phyloP scores from a whole-genome alignment of 2,113 vertebrate species.

The Falco punctatus region DNA sequence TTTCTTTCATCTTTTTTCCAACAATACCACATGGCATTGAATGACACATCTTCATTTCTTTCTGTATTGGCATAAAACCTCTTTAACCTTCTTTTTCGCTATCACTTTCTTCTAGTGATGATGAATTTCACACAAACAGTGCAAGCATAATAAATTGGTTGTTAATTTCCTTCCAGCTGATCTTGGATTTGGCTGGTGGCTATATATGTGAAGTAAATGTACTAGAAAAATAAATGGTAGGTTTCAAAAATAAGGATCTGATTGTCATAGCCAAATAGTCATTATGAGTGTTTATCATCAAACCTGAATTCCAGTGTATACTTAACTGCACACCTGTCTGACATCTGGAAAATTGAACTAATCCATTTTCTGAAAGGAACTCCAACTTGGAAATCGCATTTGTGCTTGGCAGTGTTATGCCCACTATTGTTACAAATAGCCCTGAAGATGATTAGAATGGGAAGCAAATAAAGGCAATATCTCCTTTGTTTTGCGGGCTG shows the following conservation, averaged over 20 bases:
- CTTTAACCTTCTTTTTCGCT: slow-evolving; percentile 55
- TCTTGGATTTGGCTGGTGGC: slow-evolving; percentile 59
- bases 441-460: slow-evolving; percentile 62
- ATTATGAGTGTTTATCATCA: slow-evolving; percentile 60
- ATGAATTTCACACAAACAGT: slow-evolving; percentile 62
- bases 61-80: slow-evolving; percentile 28
- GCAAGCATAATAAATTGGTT: slow-evolving; percentile 64
- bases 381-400: slow-evolving; percentile 63
- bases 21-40: background rate
- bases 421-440: slow-evolving; percentile 61
- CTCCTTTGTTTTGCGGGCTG: background rate
- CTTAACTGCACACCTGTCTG: slow-evolving; percentile 71
- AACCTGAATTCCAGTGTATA: slow-evolving; percentile 61
- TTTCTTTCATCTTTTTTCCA: slow-evolving; percentile 9
- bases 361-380: slow-evolving; percentile 67
- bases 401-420: slow-evolving; percentile 39
- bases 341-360: slow-evolving; percentile 75
- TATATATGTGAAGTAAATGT: slow-evolving; percentile 60
- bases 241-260: slow-evolving; percentile 62
- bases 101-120: slow-evolving; percentile 65
- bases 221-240: slow-evolving; percentile 63
- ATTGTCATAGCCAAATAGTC: slow-evolving; percentile 66
- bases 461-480: slow-evolving; percentile 56
- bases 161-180: slow-evolving; percentile 68
- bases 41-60: slow-evolving; percentile 60